Evolutionary conservation across 2,113 vertebrate species (phyloP).

Genomic region (Odocoileus virginianus): DNA sequence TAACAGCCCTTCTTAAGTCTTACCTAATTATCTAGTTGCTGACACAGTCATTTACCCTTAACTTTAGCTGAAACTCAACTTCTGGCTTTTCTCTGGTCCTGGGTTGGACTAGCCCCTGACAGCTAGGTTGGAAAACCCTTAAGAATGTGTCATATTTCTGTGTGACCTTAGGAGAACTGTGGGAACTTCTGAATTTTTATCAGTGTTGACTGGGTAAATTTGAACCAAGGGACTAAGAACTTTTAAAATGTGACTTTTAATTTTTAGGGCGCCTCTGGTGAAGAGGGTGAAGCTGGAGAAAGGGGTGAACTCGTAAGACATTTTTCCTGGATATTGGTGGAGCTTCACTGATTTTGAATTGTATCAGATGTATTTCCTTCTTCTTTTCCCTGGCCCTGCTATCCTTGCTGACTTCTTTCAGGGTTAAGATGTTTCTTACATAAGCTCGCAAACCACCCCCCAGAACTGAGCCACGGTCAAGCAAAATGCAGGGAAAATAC

Average conservation of each 20-base stretch:
- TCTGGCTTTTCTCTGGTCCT: background rate
- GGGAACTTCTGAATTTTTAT: background rate
- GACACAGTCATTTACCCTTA: background rate
- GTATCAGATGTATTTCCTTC: background rate
- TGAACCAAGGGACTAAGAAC: background rate
- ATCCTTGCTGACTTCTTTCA: background rate
- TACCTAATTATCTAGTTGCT: background rate
- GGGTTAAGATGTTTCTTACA: background rate
- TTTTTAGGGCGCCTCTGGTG: conserved; percentile 89
- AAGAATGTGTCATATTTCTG: background rate
- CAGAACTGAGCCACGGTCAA: background rate
- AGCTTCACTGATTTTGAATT: background rate
- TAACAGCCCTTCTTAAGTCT: background rate
- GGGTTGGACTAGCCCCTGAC: background rate
- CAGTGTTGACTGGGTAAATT: background rate
- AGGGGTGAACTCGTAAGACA: conserved; percentile 91
- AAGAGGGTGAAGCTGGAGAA: conserved; percentile 92
- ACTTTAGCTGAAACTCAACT: background rate
- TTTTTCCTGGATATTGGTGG: background rate
- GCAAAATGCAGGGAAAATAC: background rate
- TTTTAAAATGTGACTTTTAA: conserved; percentile 38
- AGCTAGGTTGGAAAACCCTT: background rate
- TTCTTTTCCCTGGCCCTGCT: background rate
- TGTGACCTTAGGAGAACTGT: background rate
- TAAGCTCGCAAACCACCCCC: background rate